Base-by-base conservation (phyloP, 2,797 vertebrate genomes). In the Naso thynnoides region DNA sequence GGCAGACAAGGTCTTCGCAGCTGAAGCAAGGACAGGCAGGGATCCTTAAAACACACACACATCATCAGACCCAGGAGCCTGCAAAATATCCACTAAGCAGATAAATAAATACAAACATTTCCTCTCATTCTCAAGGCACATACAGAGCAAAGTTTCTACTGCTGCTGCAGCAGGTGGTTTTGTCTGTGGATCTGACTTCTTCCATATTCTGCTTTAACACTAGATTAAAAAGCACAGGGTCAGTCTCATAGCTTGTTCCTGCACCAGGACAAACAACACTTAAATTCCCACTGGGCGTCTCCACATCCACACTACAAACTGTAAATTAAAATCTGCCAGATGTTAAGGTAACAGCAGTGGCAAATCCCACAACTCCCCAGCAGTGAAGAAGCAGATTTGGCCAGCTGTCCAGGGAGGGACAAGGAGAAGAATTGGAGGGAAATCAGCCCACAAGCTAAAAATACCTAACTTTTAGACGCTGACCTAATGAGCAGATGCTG, bases 401-500 rank as follows among this genome's bases (percentile, higher is more conserved):
- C 75, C 87, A 91, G 82, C 76, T 79, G 83, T 81, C 71, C 53
- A 53, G 45, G 42, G 72, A 70, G 54, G 62, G 45, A 61, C 5
- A 11, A 8, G 27, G 65, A 39, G 31, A 72, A 86, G 53, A 86
- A 86, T 56, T 33, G 55, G 56, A 67, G 24, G 23, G 56, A 69
- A 73, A 80, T 67, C 48, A 65, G 18, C n/a, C 49, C 44, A 53
- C 42, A 38, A 60, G 59, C 84, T 87, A 88, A 88, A 89, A 86
- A 89, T 84, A 88, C 60, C 67, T 10, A 9, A 26, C 8, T 81
- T 87, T 73, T 56, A 65, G 56, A 71, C 33, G 53, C 65, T 71
- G 68, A 80, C 74, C 78, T 76, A 65, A 88, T 86, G 86, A 91
- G 77, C 88, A 89, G 88, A 86, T 91, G 86, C 81, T 77, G 63